Evolutionary conservation across 2,113 vertebrate species (phyloP), one percentile per base, ranked within the genome.

Genomic region (Alethe castanea): DNA sequence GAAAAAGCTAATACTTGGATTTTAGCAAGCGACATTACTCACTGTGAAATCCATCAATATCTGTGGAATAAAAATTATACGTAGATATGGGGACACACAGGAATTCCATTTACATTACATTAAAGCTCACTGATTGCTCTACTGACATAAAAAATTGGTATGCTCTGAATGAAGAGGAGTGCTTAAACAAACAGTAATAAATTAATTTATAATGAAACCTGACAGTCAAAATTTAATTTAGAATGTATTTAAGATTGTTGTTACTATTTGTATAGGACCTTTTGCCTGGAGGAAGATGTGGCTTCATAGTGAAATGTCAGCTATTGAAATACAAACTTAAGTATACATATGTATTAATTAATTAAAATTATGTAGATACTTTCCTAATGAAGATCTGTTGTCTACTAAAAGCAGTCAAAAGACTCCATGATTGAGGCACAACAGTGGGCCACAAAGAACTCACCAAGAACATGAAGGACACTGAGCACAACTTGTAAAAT

Each of bases 171-270:
- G 90, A 97, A 94, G 86, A 17, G 54, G 79, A 96, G 50, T 69
- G 66, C 84, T 92, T 96, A 92, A 96, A 86, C 91, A 96, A 97
- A 96, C 87, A 97, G 82, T 91, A 90, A 96, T 95, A 94, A 97
- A 97, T 95, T 96, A 95, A 97, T 86, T 95, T 95, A 88, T 95
- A 97, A 96, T 96, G 93, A 97, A 97, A 97, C 92, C 96, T 94
- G 94, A 96, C 94, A 95, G 83, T 96, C 44, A 93, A 96, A 96
- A 97, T 97, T 97, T 94, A 97, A 97, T 97, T 97, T 91, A 97
- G 81, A 96, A 94, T 87, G 79, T 93, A 86, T 94, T 96, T 97
- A 74, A 97, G 93, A 93, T 70, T 84, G 90, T 93, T 90, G 44
- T 73, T 90, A 88, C 92, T 96, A 60, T 96, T 93, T 91, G 60